phyloP scores from a whole-genome alignment of 2,888 invertebrate species.

The Euplexia lucipara region DNA sequence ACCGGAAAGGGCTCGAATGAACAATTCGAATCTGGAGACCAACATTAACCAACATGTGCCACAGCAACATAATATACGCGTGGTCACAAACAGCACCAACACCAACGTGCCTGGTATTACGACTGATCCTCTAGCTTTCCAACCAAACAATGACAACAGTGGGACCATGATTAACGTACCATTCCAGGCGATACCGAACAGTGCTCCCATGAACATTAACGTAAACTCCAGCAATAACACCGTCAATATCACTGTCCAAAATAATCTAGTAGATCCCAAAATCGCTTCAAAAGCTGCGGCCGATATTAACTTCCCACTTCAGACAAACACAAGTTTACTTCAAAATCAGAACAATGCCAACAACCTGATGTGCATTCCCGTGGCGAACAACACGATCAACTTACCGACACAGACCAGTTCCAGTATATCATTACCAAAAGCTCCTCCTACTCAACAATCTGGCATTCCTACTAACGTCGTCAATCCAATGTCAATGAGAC shows the following conservation, averaged over 20 bases:
- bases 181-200: conserved; percentile 89
- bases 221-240: conserved; percentile 89
- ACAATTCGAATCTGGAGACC: conserved; percentile 79
- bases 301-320: conserved; percentile 85
- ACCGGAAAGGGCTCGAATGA: conserved; percentile 85
- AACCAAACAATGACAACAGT: conserved; percentile 84
- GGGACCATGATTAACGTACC: conserved; percentile 89
- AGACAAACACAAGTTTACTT: conserved; percentile 79
- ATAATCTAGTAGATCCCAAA: conserved; percentile 88
- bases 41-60: conserved; percentile 84
- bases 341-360: conserved; percentile 81
- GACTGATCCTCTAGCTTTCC: conserved; percentile 82
- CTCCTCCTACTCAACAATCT: conserved; percentile 91
- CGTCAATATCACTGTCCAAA: conserved; percentile 88
- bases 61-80: conserved; percentile 88
- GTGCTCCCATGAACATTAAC: conserved; percentile 89
- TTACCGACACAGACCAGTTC: conserved; percentile 88
- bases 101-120: conserved; percentile 79
- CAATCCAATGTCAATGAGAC: conserved; percentile 92
- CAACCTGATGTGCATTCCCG: conserved; percentile 87
- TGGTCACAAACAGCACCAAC: conserved; percentile 84
- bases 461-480: conserved; percentile 94
- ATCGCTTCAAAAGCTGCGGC: conserved; percentile 85
- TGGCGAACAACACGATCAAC: conserved; percentile 86
- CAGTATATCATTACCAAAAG: conserved; percentile 92